Conservation (phyloP, 2,113 vertebrate species). For the Sclerurus mexicanus region DNA sequence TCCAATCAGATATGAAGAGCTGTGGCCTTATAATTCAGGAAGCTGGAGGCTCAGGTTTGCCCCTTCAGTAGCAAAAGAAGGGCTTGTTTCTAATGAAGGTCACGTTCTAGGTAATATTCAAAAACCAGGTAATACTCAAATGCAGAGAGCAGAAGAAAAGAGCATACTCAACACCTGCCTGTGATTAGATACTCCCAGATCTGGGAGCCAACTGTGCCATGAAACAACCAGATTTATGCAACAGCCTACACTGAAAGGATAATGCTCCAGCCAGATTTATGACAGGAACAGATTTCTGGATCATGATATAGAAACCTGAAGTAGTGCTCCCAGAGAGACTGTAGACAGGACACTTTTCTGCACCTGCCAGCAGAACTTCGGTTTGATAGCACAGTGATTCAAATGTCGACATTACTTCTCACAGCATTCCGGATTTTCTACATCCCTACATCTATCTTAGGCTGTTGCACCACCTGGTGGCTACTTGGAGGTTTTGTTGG, state of each 20-base stretch:
- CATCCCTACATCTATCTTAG: neutral
- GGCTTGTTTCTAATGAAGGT: neutral
- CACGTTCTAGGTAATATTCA: neutral
- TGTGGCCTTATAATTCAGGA: neutral
- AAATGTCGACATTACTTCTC: neutral
- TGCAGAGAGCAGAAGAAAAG: neutral
- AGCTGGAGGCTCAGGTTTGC: neutral
- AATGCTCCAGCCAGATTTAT: neutral
- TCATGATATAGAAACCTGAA: neutral
- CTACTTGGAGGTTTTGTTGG: neutral
- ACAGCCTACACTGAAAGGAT: neutral
- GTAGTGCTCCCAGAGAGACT: neutral
- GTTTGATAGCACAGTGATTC: neutral
- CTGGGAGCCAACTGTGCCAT: neutral
- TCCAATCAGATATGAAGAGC: neutral
- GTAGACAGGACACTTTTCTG: neutral
- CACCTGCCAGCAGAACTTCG: neutral
- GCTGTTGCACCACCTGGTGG: conserved; percentile 53
- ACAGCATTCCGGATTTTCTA: neutral
- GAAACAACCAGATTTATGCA: neutral
- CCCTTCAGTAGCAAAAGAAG: neutral
- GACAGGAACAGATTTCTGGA: neutral
- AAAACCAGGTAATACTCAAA: neutral
- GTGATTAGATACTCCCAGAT: neutral
- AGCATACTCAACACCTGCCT: neutral